A percentile compares a stretch with the other conserved stretches of the same genome.
These are phyloP conservation scores for Chionis minor DNA, from an alignment of 2,113 vertebrate genomes.

Conservation along the genomic window DNA sequence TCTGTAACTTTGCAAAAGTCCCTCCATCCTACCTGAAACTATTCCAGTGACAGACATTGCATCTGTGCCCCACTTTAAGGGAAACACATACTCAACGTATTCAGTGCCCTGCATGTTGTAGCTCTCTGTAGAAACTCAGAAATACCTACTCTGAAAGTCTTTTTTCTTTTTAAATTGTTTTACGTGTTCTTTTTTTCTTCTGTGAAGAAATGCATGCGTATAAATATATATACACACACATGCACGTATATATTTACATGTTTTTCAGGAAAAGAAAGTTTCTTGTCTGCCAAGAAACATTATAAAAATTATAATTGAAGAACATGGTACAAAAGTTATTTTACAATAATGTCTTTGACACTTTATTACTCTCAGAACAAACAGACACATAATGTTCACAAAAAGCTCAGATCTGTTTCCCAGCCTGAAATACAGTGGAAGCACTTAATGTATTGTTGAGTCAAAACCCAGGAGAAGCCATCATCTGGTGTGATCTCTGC, in stretches of 20 bases:
- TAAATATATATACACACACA: not conserved
- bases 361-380: not conserved
- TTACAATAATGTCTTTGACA: not conserved
- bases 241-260: not conserved
- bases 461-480: not conserved
- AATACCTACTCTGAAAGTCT: not conserved
- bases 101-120: not conserved
- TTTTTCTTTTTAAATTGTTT: not conserved
- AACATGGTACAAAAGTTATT: not conserved
- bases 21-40: not conserved
- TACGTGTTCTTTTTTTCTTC: not conserved
- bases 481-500: not conserved
- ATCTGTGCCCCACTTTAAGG: not conserved
- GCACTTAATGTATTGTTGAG: not conserved
- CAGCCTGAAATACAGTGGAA: not conserved
- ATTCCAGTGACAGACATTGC: not conserved
- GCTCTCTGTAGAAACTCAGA: not conserved
- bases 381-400: not conserved
- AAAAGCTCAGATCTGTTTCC: not conserved
- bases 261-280: not conserved
- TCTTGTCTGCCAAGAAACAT: not conserved
- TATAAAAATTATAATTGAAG: not conserved
- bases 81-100: not conserved
- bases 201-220: not conserved
- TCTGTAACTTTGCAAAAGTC: not conserved